phyloP scores from a whole-genome alignment of 2,888 invertebrate species.

The Hydrotaea diabolus region DNA sequence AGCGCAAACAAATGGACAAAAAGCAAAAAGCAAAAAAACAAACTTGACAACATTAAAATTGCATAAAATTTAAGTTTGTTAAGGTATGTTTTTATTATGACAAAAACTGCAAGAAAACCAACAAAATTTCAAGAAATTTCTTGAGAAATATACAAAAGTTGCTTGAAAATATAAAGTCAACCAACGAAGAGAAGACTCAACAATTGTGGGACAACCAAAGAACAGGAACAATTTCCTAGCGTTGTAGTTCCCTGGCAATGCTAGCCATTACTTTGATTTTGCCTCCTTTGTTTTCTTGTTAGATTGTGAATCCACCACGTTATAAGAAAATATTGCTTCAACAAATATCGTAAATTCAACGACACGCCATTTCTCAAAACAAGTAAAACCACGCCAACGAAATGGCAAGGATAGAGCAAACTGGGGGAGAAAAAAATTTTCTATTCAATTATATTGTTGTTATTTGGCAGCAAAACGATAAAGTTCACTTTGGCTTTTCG shows the following conservation, averaged over 20 bases:
- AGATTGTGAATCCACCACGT: neutral
- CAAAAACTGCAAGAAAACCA: conserved; percentile 4
- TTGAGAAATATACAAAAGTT: too few relatives aligned
- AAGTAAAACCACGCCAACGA: neutral
- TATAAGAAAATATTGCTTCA: neutral
- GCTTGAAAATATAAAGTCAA: too few relatives aligned
- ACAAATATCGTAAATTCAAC: neutral
- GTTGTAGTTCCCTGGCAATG: too few relatives aligned
- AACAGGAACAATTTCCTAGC: too few relatives aligned
- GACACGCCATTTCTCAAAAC: neutral
- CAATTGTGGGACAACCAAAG: too few relatives aligned
- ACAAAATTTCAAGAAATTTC: neutral
- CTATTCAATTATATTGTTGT: neutral
- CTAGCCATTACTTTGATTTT: too few relatives aligned
- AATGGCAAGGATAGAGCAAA: neutral
- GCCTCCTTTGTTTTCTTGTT: neutral
- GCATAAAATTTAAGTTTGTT: conserved; percentile 25
- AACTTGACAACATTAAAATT: conserved; percentile 38
- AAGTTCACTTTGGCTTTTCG: neutral
- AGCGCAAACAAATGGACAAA: neutral
- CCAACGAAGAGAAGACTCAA: too few relatives aligned
- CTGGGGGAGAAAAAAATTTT: too few relatives aligned
- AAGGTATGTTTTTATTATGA: neutral
- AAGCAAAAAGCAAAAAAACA: neutral
- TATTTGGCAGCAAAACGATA: too few relatives aligned